A percentile compares a stretch with the other conserved stretches of the same genome.
Evolutionary conservation across 2,797 vertebrate genomes (phyloP).

Genomic region (Martes flavigula): DNA sequence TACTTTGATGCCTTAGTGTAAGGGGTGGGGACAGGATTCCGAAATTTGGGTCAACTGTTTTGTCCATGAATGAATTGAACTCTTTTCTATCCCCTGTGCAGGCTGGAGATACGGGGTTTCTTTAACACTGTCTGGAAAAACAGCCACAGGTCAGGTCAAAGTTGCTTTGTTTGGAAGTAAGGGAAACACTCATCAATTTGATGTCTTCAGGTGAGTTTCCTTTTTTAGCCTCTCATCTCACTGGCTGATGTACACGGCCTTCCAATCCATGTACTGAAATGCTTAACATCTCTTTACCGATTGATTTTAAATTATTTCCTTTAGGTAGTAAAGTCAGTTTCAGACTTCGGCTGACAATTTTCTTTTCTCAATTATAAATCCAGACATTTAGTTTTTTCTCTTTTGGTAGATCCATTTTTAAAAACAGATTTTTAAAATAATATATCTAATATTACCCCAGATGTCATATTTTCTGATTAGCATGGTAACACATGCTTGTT

Average conservation of each 20-base stretch:
- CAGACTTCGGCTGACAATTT: background rate
- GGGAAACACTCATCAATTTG: constrained; percentile 73
- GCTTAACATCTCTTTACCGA: background rate
- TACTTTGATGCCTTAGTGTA: background rate
- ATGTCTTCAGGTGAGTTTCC: constrained; percentile 71
- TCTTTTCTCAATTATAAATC: background rate
- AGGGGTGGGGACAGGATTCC: background rate
- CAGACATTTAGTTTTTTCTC: background rate
- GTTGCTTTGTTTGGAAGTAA: constrained; percentile 75
- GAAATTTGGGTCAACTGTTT: background rate
- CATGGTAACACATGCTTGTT: background rate
- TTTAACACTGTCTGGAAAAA: constrained; percentile 63
- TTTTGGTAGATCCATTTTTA: background rate
- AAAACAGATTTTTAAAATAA: background rate
- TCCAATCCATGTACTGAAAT: background rate
- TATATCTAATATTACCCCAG: background rate
- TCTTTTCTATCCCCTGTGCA: background rate
- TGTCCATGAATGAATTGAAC: background rate
- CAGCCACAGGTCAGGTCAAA: constrained; percentile 51
- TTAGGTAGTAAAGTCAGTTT: background rate
- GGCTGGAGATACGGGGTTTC: constrained; percentile 79
- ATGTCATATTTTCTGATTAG: background rate
- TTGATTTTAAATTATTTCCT: background rate
- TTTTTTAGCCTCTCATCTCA: fast-evolving
- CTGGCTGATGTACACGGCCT: fast-evolving